phyloP scores from a whole-genome alignment of 2,113 vertebrate species.

The Nyctibius bracteatus region DNA sequence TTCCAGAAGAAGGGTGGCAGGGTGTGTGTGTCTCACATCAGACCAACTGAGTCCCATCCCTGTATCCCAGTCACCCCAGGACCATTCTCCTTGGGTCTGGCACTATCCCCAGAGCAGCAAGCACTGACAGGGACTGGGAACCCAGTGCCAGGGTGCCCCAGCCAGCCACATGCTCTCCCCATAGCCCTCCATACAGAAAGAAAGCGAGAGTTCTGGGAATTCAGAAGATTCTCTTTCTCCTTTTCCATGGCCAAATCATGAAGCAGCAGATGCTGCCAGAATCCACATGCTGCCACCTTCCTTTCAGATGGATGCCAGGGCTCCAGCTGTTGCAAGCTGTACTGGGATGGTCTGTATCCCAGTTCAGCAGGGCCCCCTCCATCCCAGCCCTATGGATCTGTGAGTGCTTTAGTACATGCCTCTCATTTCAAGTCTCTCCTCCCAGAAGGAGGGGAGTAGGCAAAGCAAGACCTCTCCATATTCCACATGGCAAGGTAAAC shows the following conservation, averaged over 20 bases:
- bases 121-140: neutral
- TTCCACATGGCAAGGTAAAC: neutral
- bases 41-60: accelerated
- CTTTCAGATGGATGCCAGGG: neutral
- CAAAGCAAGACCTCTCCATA: neutral
- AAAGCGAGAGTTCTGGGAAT: neutral
- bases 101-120: accelerated
- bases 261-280: neutral
- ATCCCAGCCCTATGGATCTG: neutral
- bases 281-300: neutral
- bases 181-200: neutral
- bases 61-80: neutral
- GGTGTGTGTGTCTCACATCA: neutral
- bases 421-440: neutral
- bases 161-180: neutral
- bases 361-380: neutral
- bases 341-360: neutral
- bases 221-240: neutral
- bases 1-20: too few relatives aligned
- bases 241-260: neutral
- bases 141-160: neutral
- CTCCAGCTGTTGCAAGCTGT: neutral
- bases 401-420: neutral
- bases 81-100: neutral
- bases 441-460: neutral